Evolutionary conservation across 2,888 invertebrate species (phyloP), one percentile per base, ranked within the genome.

Genomic region (Agrochola circellaris): DNA sequence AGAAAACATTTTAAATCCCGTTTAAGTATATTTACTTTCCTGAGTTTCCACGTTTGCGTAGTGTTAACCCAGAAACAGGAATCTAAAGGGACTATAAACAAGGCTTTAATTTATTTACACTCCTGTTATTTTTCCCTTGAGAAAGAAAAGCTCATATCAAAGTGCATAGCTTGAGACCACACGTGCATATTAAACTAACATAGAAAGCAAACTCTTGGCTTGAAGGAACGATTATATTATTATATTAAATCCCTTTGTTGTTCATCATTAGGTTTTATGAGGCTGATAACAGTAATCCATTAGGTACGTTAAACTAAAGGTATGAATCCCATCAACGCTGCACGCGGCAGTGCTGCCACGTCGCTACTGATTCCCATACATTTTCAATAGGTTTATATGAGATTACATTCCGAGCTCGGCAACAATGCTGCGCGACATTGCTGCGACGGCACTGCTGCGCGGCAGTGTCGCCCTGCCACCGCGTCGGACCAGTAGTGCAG

Each of bases 111-210:
- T 70, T 77, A 84, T 77, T 69, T 77, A 72, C 56, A 34, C 20
- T 62, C 26, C 20, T n/a, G 73, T 74, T 81, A 81, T 72, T 74
- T 60, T 73, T 60, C 77, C 77, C 81, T 20, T 6, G 68, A 30
- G 81, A 42, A 51, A 38, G 9, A 58, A 23, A 7, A 81, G 71
- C 68, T 74, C 68, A 73, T 84, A 84, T 62, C 42, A 81, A 51
- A 51, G 45, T 75, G 64, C 67, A 60, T 72, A 74, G 30, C 73
- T 73, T 64, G 60, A 56, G 68, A 74, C 72, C 72, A 56, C 81
- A 65, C 20, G 26, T 77, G 68, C 61, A 74, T 74, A 68, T 42
- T 62, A 72, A 66, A 72, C 17, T 45, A 13, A 7, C 11, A 1
- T 42, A 17, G 34, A 73, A 76, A 64, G 23, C 58, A 64, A 65